Evolutionary conservation across 2,888 invertebrate genomes (phyloP), one percentile per base, ranked within the genome.

Genomic region (Chloroclysta siterata): DNA sequence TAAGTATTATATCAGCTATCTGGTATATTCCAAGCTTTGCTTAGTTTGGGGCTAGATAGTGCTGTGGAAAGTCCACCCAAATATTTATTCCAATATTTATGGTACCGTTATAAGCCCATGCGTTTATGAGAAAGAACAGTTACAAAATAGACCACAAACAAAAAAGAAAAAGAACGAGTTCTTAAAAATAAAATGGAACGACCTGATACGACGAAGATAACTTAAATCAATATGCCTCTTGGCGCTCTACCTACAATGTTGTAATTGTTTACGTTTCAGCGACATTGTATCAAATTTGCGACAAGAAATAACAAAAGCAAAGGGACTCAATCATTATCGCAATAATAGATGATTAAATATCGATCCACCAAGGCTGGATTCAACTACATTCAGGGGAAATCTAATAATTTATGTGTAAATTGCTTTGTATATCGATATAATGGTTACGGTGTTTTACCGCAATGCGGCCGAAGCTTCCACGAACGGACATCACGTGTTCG

Each of bases 401-500:
- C 48, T 47, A 46, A 55, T 47, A 54, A 44, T 36, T 15, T 55
- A 44, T 28, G 29, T 55, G 22, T 48, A 63, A 55, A 42, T 59
- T 52, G 52, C 47, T 13, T 44, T 28, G 46, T 50, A 33, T 14
- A 53, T 54, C 51, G 52, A 59, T 53, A 57, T 56, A 46, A 54
- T 55, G 54, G 51, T 48, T 59, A 60, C 29, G 56, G 17, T 52
- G 57, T 62, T 62, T 48, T 61, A 64, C 72, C 71, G 73, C 73
- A 74, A 52, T 74, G 73, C 73, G 69, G 71, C 51, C 33, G 53
- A 44, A 33, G 60, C 48, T 71, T 69, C 72, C 55, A 63, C 58
- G 72, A 70, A 57, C 59, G 52, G 42, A 14, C 56, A 47, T 60
- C 69, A 67, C 64, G 63, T 68, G 66, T 60, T 56, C 55, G 60